Evolutionary conservation across 2,797 vertebrate species (phyloP).

Genomic region (Pogoniulus pusillus): DNA sequence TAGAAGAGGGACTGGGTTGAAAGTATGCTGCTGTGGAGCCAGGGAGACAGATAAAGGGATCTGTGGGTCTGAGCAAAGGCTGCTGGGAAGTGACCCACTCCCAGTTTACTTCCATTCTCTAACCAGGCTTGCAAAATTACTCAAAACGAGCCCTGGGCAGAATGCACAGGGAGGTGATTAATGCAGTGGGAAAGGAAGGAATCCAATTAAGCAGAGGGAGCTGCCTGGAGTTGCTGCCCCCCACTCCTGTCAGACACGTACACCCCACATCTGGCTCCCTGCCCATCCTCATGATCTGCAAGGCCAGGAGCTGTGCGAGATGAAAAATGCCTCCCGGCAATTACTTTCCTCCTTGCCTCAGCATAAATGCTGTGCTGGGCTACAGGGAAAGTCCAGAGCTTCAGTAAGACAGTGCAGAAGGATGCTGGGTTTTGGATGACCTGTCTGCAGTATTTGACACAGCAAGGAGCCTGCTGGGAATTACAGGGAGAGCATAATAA

Average conservation of each 20-base stretch:
- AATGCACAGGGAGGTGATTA: neutral
- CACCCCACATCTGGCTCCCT: neutral
- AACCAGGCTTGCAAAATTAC: neutral
- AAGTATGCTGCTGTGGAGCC: neutral
- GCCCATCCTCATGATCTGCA: neutral
- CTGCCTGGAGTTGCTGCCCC: neutral
- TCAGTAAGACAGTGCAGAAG: neutral
- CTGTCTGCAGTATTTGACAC: neutral
- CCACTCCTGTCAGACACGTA: neutral
- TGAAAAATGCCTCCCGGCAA: neutral
- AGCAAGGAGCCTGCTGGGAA: neutral
- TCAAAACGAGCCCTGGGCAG: neutral
- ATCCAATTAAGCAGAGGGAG: neutral
- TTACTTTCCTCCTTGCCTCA: neutral
- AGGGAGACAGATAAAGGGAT: neutral
- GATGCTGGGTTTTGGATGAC: neutral
- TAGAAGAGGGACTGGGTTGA: neutral
- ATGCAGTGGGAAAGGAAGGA: constrained; percentile 14
- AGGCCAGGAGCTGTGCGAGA: neutral
- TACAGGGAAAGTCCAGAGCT: neutral
- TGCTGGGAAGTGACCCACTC: neutral
- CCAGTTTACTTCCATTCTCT: neutral
- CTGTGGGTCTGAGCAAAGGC: neutral
- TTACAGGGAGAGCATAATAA: neutral
- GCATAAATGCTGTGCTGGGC: neutral